These are phyloP conservation scores for Tor tambroides DNA, from an alignment of 2,113 vertebrate species.

Conservation along the genomic window DNA sequence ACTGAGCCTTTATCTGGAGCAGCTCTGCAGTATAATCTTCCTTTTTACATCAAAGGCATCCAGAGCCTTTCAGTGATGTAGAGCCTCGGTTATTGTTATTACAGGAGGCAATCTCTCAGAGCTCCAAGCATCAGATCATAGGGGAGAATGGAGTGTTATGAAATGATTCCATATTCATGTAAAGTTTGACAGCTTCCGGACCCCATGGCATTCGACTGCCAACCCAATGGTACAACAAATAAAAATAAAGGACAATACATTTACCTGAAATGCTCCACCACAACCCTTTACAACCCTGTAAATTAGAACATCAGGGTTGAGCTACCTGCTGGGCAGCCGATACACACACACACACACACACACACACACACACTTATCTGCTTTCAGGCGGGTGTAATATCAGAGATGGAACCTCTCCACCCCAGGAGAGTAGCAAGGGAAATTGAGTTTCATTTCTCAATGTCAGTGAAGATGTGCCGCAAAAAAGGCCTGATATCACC, in stretches of 20 bases:
- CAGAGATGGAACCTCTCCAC: constrained; percentile 21
- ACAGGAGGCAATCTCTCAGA: constrained; percentile 35
- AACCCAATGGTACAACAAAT: constrained; percentile 22
- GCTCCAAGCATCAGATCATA: constrained; percentile 30
- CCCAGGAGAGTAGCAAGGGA: constrained; percentile 38
- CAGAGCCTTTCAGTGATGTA: constrained; percentile 29
- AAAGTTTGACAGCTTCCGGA: background rate
- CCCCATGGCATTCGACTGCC: constrained; percentile 12
- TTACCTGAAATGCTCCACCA: constrained; percentile 22
- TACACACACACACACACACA: background rate
- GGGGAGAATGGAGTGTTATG: constrained; percentile 33
- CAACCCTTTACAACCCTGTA: constrained; percentile 26
- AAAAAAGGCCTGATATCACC: constrained; percentile 11
- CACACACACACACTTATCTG: constrained; percentile 24
- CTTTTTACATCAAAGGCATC: constrained; percentile 34
- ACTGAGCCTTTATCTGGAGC: constrained; percentile 46
- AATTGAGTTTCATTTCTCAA: constrained; percentile 37
- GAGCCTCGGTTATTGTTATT: constrained; percentile 40
- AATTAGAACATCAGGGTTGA: constrained; percentile 24
- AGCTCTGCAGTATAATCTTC: constrained; percentile 26
- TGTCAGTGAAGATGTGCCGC: constrained; percentile 25
- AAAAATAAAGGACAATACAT: constrained; percentile 47
- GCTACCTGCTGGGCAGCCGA: background rate
- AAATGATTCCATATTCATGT: constrained; percentile 40
- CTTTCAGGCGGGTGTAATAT: constrained; percentile 36